Evolutionary conservation across 1,140 invertebrate genomes (phyloP), one percentile per base, ranked within the genome.

Genomic region (Carposina sasakii): DNA sequence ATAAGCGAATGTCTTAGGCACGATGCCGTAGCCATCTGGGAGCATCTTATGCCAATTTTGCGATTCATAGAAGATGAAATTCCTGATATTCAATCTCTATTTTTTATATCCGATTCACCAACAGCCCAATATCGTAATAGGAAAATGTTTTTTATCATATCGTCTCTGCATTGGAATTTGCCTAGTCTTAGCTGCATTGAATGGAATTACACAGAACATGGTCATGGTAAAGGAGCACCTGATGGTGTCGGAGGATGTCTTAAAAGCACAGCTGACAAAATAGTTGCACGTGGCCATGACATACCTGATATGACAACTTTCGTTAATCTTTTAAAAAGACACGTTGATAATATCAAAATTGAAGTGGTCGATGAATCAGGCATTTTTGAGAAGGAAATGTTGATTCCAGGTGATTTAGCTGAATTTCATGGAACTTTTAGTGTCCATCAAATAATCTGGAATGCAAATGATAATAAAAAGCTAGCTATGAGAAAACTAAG

Each of bases 171-270:
- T 33, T 12, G 5, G 5, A 46, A 54, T 47, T 48, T 5, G 24
- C 31, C 23, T 12, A 41, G 16, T 20, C 13, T 60, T n/a, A 54
- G 42, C 20, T 37, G 51, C 30, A 21, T 53, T n/a, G 55, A 61
- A 2, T 86, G 76, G 81, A 77, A 81, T 48, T 86, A 69, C 61
- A 55, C 37, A 19, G 76, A 79, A 56, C 60, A 68, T 23, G 77
- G 76, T 6, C 78, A 86, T 60, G 81, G 81, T 1, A 86, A 86
- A 61, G 77, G 81, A 3, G 60, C 65, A n/a, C 57, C 74, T 9
- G 72, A 86, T 71, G 81, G 78, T 8, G 57, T 85, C 13, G 85
- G 79, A 8, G 78, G 66, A 16, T 20, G 49, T 19, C 15, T 86
- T 20, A 87, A n/a, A 86, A 61, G 61, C 54, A 67, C 66, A n/a